phyloP scores from a whole-genome alignment of 53 echinoderm and acorn worm genomes.

The Henricia sp. region DNA sequence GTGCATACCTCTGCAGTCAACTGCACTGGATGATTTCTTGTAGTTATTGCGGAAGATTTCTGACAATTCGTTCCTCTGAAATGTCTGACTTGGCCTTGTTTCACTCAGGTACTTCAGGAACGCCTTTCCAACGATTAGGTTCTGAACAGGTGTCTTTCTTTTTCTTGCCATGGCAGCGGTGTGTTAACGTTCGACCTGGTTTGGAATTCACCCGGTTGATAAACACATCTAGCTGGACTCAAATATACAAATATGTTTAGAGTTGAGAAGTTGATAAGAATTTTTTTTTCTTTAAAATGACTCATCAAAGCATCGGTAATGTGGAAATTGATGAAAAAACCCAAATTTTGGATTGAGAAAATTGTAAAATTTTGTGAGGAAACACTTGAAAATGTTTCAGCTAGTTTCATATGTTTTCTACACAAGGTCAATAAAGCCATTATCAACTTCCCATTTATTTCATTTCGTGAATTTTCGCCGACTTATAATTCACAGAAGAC shows the following conservation, averaged over 20 bases:
- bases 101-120: constrained; percentile 28
- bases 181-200: not conserved
- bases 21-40: not conserved
- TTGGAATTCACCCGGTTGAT: not conserved
- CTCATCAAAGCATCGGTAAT: not conserved
- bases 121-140: constrained; percentile 13
- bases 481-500: too few relatives aligned
- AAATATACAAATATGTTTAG: not conserved
- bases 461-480: too few relatives aligned
- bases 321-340: not conserved
- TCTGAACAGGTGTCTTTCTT: constrained; percentile 3
- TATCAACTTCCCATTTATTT: too few relatives aligned
- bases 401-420: not conserved
- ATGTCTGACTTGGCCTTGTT: not conserved
- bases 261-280: too few relatives aligned
- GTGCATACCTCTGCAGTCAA: not conserved
- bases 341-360: too few relatives aligned
- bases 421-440: not conserved
- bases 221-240: not conserved
- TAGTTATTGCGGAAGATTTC: constrained; percentile 30
- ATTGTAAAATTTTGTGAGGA: too few relatives aligned
- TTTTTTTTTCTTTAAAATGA: too few relatives aligned
- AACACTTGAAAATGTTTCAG: too few relatives aligned
- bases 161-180: not conserved
- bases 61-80: not conserved